Conservation (phyloP, 2,113 vertebrate species). For the Puntigrus tetrazona region DNA sequence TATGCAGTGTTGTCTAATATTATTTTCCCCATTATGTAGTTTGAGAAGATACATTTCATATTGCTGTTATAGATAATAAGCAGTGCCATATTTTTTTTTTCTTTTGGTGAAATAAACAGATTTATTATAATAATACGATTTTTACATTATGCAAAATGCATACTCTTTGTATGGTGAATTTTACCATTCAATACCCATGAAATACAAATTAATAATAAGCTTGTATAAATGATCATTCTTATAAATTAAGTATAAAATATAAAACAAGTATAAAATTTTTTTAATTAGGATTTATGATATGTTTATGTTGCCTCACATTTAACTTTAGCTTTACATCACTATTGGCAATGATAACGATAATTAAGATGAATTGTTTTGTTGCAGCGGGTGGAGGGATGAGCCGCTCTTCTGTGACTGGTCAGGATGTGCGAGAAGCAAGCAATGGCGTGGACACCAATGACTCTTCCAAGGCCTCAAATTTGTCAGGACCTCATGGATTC, state of each 20-base stretch:
- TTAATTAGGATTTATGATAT: neutral
- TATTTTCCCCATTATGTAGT: neutral
- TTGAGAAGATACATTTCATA: neutral
- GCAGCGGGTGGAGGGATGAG: constrained; percentile 79
- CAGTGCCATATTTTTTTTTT: neutral
- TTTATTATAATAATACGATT: no score
- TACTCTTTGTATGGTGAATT: neutral
- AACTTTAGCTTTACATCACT: neutral
- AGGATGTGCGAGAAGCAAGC: constrained; percentile 71
- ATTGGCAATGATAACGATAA: neutral
- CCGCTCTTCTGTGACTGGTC: constrained; percentile 75
- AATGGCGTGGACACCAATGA: constrained; percentile 67
- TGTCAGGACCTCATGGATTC: constrained; percentile 59
- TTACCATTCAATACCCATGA: neutral
- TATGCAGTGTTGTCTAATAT: neutral
- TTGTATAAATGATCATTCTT: no score
- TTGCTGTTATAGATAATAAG: neutral
- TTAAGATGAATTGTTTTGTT: neutral
- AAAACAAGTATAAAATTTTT: no score
- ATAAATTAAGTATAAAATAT: no score
- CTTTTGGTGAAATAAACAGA: neutral
- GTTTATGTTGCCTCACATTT: neutral
- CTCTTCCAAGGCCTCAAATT: constrained; percentile 49
- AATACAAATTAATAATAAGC: no score
- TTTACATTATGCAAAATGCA: neutral